Base-by-base conservation (phyloP, 2,888 invertebrate genomes). In the Phragmatobia fuliginosa region DNA sequence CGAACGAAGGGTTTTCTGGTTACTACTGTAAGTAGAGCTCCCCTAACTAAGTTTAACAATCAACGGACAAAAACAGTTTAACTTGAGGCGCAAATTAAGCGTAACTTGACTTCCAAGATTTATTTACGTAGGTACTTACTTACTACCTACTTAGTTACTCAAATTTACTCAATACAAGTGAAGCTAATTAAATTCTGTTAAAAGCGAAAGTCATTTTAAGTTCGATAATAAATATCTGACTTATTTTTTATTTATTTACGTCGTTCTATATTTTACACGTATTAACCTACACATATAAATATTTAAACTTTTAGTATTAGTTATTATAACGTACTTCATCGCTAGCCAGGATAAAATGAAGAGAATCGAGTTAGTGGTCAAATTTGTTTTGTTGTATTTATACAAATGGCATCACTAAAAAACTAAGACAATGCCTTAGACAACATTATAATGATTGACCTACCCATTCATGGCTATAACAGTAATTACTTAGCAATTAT, bases 401-500 rank as follows among this genome's bases (percentile, higher is more conserved):
- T 60, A 63, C 73, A 68, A 64, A 7, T 56, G 25, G 67, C 69
- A 67, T 59, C 66, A 70, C 41, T 66, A 64, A 68, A 73, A 66
- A 56, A 58, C 74, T 68, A 72, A 74, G 78, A 84, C 83, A 83
- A 72, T 77, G 78, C 81, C 73, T 28, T 41, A 28, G 62, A 70
- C 71, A 78, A 79, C 76, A 82, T 81, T 73, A 80, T 77, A 74
- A 80, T 82, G 84, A 85, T 84, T 71, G 78, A 28, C 49, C 66
- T 31, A 63, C 67, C 64, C 68, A 71, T 80, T 74, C 77, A 76
- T 75, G 64, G 74, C 60, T 68, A 71, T 62, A 60, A 67, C 68
- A 49, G 52, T 77, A 85, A 85, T 84, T 74, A 83, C 62, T 65
- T n/a, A 69, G 68, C 77, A 76, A 86, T 86, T 85, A 85, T 63